A percentile compares a stretch with the other conserved stretches of the same genome.
Conservation (phyloP, 2,888 invertebrate genomes). For the Drosophila mimica region DNA sequence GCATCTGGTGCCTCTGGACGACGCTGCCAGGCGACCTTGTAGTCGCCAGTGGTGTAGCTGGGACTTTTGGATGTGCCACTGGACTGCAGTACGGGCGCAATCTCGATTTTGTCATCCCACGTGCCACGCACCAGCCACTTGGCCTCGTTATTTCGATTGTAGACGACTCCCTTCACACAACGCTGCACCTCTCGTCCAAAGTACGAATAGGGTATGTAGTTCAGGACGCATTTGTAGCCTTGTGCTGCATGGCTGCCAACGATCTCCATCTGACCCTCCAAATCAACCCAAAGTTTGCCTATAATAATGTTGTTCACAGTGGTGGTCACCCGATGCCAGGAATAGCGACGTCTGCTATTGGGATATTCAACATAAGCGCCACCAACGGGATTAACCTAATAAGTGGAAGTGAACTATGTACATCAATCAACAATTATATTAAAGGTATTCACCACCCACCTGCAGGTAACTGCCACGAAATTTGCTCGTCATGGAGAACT, state of each 20-base stretch:
- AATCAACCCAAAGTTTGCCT: conserved; percentile 99
- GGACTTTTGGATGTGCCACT: conserved; percentile 90
- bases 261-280: conserved; percentile 99
- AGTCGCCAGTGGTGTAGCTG: conserved; percentile 96
- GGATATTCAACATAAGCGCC: conserved; percentile 90
- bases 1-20: conserved; percentile 89
- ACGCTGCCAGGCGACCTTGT: conserved; percentile 94
- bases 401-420: neutral
- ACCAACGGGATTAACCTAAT: conserved; percentile 88
- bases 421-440: neutral
- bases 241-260: conserved; percentile 92
- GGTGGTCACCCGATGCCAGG: conserved; percentile 99
- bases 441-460: conserved; percentile 83
- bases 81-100: conserved; percentile 93
- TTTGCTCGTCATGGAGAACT: conserved; percentile 99
- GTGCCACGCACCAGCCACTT: conserved; percentile 93
- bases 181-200: conserved; percentile 98
- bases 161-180: conserved; percentile 93
- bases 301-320: conserved; percentile 99
- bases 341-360: conserved; percentile 92
- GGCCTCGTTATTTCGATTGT: conserved; percentile 90
- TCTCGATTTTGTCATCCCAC: conserved; percentile 98
- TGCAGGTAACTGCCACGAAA: conserved; percentile 99
- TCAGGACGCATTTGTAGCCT: conserved; percentile 97
- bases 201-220: conserved; percentile 99